Base-by-base conservation (phyloP, 1,140 invertebrate genomes). In the Caenorhabditis tropicalis region DNA sequence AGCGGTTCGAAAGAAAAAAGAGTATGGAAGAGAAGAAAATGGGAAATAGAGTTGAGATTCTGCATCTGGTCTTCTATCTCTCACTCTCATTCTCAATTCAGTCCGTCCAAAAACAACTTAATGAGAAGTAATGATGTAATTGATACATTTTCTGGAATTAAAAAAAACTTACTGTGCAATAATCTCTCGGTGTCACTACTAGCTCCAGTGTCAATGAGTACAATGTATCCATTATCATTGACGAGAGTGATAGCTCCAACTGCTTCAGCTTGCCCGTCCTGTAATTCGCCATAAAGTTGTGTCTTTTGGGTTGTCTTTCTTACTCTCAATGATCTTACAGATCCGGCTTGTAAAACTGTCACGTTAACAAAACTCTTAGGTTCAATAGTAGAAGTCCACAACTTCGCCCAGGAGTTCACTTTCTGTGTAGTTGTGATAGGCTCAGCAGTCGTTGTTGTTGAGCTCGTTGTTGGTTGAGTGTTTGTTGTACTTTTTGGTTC, bases 291-390 rank as follows among this genome's bases (percentile, higher is more conserved):
- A 51, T 19, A 51, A 12, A 51, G 24, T 16, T 24, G 12, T 48
- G 31, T 43, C n/a, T 10, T 15, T 46, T 27, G 56, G 12, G 27
- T 5, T 81, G 33, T 29, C 5, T 33, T 27, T 60, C 49, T 48
- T 10, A 88, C 88, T 49, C 81, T 88, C 6, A 88, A 70, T 21
- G 46, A 58, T 49, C 82, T 85, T 10, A 88, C 79, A 51, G 86
- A 89, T 56, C 88, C 88, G 15, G 88, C 81, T 79, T 89, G 88
- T 19, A 89, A 83, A 19, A 89, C 88, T 16, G 88, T 84, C 12
- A 89, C 86, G 46, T 89, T 89, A 2, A 89, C 88, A 51, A n/a
- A 70, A 33, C 84, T 85, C 16, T 60, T 51, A 16, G 88, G 87
- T 48, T 86, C 79, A 33, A 24, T 12, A 16, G 88, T 89, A 15